These are phyloP conservation scores for Cynopterus brachyotis DNA, from an alignment of 2,113 vertebrate genomes.

Conservation along the genomic window DNA sequence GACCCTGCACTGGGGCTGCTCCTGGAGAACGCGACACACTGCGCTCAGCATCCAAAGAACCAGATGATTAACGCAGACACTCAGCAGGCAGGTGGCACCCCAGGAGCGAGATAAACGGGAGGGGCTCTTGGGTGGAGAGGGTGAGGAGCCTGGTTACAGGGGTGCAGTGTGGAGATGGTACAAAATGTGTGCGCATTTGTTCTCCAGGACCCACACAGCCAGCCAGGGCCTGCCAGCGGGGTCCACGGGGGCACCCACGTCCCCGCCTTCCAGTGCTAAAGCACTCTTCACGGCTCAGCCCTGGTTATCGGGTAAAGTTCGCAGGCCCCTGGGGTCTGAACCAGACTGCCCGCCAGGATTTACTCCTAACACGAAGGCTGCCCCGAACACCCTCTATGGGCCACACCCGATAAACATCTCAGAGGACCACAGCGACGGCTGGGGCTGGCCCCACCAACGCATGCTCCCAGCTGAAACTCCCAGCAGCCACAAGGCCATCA, in stretches of 20 bases:
- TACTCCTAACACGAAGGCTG: no score
- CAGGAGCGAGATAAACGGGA: fast-evolving
- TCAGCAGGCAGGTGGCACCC: background rate
- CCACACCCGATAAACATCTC: background rate
- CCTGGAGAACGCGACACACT: fast-evolving
- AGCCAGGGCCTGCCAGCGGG: background rate
- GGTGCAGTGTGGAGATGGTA: background rate
- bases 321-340: background rate
- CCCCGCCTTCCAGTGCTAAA: background rate
- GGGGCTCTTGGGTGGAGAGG: background rate
- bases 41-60: background rate
- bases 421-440: no score
- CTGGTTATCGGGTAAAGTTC: fast-evolving
- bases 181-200: fast-evolving
- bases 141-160: fast-evolving
- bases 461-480: background rate
- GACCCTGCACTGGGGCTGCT: background rate
- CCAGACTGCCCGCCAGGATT: background rate
- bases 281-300: no score
- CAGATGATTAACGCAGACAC: fast-evolving
- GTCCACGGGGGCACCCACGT: background rate
- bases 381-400: fast-evolving
- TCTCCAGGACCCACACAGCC: fast-evolving
- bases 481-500: background rate
- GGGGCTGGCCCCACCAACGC: background rate